Evolutionary conservation across 2,113 vertebrate genomes (phyloP).

Genomic region (Probosciger aterrimus): DNA sequence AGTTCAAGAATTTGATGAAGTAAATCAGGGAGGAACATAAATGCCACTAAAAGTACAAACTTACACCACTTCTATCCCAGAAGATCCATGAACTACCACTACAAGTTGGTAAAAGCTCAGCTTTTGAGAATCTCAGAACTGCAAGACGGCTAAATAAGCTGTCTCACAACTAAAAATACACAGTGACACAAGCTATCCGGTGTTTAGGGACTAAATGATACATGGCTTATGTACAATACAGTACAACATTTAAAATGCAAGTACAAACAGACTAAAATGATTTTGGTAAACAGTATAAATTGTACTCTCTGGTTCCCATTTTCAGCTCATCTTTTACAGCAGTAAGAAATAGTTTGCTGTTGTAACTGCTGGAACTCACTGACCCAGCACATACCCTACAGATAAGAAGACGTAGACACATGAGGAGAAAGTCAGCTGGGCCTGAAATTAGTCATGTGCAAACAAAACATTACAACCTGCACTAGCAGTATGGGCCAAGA

Average conservation of each 20-base stretch:
- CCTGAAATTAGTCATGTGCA: neutral
- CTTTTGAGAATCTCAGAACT: neutral
- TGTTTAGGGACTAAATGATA: neutral
- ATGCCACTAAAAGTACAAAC: neutral
- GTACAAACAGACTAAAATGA: neutral
- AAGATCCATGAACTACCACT: neutral
- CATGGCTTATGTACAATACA: neutral
- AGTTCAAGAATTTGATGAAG: neutral
- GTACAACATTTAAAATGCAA: neutral
- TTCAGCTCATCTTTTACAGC: neutral
- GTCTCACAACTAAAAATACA: neutral
- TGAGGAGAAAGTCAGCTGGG: neutral
- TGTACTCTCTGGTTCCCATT: neutral
- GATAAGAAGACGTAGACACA: neutral
- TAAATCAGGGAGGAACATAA: neutral
- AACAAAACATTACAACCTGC: neutral
- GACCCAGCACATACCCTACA: neutral
- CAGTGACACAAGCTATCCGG: neutral
- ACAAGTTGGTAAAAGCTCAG: neutral
- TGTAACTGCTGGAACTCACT: neutral
- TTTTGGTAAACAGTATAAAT: neutral
- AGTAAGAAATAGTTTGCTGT: neutral
- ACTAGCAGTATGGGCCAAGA: neutral
- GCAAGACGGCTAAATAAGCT: neutral
- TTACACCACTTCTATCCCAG: neutral